These are phyloP conservation scores for Toxotes jaculatrix DNA, from an alignment of 2,113 vertebrate genomes.

Conservation along the genomic window DNA sequence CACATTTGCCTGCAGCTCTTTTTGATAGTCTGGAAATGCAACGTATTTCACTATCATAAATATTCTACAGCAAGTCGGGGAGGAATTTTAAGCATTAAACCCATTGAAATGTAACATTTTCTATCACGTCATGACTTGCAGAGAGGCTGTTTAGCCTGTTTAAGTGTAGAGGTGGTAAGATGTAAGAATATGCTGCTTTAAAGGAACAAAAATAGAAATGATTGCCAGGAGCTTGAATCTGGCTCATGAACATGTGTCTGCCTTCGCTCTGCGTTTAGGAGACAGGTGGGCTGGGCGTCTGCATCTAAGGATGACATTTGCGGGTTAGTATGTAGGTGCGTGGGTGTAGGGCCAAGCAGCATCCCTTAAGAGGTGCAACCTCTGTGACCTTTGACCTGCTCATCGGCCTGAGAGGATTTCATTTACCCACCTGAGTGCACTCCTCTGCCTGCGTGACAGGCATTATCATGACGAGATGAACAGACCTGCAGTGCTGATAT, in stretches of 20 bases:
- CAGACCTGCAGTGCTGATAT: background rate
- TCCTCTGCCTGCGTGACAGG: conserved; percentile 46
- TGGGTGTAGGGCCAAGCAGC: background rate
- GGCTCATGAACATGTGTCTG: conserved; percentile 28
- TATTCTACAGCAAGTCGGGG: conserved; percentile 54
- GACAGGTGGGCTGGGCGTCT: background rate
- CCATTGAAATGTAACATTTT: conserved; percentile 63
- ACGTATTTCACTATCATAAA: conserved; percentile 67
- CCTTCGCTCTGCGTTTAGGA: conserved; percentile 37
- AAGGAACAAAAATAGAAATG: conserved; percentile 23
- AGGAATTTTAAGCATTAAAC: conserved; percentile 57
- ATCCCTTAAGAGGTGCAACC: conserved; percentile 18
- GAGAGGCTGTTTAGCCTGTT: conserved; percentile 42
- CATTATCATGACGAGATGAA: conserved; percentile 46
- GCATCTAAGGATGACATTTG: background rate
- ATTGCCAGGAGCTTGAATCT: conserved; percentile 7
- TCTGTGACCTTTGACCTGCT: conserved; percentile 38
- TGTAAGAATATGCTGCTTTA: conserved; percentile 7
- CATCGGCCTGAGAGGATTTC: conserved; percentile 53
- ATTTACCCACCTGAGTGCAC: conserved; percentile 64
- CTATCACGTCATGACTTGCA: conserved; percentile 30
- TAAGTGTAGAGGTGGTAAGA: conserved; percentile 38
- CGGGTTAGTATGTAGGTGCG: background rate
- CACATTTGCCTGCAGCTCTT: conserved; percentile 55
- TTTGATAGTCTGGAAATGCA: conserved; percentile 51